These are phyloP conservation scores for Pandemis heparana DNA, from an alignment of 2,888 invertebrate species.

Conservation along the genomic window DNA sequence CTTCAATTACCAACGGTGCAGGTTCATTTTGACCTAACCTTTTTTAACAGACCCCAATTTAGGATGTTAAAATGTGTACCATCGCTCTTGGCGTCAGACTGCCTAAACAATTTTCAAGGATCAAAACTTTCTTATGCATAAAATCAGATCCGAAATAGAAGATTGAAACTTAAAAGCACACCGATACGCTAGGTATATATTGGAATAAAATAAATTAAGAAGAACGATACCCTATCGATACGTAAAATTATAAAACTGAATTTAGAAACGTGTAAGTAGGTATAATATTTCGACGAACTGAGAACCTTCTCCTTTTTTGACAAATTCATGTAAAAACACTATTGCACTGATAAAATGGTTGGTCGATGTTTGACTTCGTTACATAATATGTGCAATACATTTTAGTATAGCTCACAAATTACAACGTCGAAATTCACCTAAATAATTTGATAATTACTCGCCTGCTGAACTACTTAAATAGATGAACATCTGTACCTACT, in stretches of 20 bases:
- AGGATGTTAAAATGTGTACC: constrained; percentile 25
- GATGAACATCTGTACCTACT: no score
- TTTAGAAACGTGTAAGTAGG: no score
- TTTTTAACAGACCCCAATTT: constrained; percentile 32
- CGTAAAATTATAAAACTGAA: neutral
- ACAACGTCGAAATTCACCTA: no score
- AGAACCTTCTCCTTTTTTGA: no score
- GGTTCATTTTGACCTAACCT: constrained; percentile 35
- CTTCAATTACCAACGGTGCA: constrained; percentile 32
- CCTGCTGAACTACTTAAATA: no score
- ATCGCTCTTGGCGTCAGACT: constrained; percentile 10
- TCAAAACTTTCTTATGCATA: neutral
- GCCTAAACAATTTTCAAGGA: constrained; percentile 17
- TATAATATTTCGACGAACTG: no score
- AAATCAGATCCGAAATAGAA: neutral
- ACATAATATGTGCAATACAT: no score
- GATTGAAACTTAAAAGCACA: neutral
- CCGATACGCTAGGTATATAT: neutral
- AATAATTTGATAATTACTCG: no score
- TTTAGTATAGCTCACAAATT: no score
- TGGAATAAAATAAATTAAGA: neutral
- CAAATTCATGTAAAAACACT: no score
- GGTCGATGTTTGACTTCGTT: no score
- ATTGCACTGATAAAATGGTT: no score
- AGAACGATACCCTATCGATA: neutral